Percentiles rank a stretch among this genome's conserved stretches.
Evolutionary conservation across 2,113 vertebrate genomes (phyloP).

Genomic region (Pseudopipra pipra): DNA sequence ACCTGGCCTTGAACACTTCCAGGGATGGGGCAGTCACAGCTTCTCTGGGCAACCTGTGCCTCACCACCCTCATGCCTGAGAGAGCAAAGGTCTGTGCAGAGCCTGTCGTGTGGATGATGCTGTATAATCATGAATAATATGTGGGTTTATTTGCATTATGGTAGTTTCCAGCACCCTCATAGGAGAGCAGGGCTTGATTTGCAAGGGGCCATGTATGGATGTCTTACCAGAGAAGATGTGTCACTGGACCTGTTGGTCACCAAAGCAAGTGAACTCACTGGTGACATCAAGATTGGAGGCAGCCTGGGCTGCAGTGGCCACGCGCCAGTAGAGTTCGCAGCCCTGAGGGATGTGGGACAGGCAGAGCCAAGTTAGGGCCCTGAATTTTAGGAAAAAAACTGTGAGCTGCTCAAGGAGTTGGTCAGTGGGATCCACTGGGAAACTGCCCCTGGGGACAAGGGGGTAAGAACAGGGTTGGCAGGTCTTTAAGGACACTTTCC

Average conservation of each 20-base stretch:
- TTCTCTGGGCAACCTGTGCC: not conserved
- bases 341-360: not conserved
- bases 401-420: not conserved
- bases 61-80: not conserved
- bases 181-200: not conserved
- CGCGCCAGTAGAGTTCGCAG: not conserved
- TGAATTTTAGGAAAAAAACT: not conserved
- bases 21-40: not conserved
- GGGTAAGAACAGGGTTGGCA: not conserved
- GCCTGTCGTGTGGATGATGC: not conserved
- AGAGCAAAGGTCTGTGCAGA: not conserved
- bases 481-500: not conserved
- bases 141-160: not conserved
- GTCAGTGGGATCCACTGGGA: not conserved
- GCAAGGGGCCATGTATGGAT: not conserved
- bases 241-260: not conserved
- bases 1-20: not conserved
- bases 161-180: not conserved
- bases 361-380: not conserved
- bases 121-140: not conserved
- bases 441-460: not conserved
- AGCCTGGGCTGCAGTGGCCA: not conserved
- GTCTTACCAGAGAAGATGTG: not conserved
- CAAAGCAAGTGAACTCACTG: accelerated
- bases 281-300: not conserved